phyloP scores from a whole-genome alignment of 2,888 invertebrate species.

The Bibio marci region DNA sequence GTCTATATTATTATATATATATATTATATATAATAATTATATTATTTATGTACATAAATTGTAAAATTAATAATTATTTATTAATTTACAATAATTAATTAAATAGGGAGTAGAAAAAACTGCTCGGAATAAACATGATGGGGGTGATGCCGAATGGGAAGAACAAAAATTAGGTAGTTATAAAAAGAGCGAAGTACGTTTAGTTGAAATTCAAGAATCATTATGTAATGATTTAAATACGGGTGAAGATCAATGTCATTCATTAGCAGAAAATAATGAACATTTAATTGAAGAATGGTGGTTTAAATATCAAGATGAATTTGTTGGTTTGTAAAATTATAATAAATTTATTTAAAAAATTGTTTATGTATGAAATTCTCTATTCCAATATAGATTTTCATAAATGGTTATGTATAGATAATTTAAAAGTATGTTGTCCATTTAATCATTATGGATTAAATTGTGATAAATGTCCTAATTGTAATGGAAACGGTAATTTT shows the following conservation, averaged over 20 bases:
- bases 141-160: conserved; percentile 89
- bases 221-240: conserved; percentile 60
- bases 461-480: conserved; percentile 70
- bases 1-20: neutral
- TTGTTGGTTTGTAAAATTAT: conserved; percentile 10
- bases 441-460: conserved; percentile 63
- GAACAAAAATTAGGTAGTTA: conserved; percentile 71
- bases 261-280: conserved; percentile 71
- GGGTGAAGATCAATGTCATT: conserved; percentile 63
- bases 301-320: conserved; percentile 43
- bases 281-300: conserved; percentile 78
- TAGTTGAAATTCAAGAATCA: conserved; percentile 80
- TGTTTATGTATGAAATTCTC: neutral
- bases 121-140: conserved; percentile 74
- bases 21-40: conserved; percentile 2
- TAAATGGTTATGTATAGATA: conserved; percentile 63
- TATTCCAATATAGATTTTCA: conserved; percentile 34
- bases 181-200: conserved; percentile 70
- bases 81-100: neutral
- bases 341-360: neutral
- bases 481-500: conserved; percentile 56
- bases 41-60: conserved; percentile 2
- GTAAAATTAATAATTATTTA: neutral
- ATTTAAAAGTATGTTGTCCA: conserved; percentile 67
- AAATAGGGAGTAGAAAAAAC: conserved; percentile 57